phyloP scores from a whole-genome alignment of 2,113 vertebrate species.

The Channa argus region DNA sequence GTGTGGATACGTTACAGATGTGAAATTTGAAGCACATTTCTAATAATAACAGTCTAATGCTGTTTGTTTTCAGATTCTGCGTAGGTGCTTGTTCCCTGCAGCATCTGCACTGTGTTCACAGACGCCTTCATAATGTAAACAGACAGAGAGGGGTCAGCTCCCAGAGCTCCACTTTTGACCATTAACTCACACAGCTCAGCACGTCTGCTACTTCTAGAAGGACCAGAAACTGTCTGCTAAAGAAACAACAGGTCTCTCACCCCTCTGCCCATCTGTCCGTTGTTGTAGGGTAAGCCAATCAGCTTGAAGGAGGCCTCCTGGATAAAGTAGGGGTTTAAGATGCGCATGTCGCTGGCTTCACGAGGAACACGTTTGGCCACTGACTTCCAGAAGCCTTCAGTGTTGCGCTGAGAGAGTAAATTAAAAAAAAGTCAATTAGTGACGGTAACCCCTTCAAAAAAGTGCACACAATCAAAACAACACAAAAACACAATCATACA shows the following conservation, averaged over 20 bases:
- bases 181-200: slow-evolving; percentile 14
- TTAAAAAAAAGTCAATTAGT: neutral
- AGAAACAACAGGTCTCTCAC: slow-evolving; percentile 78
- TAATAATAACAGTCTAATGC: slow-evolving; percentile 17
- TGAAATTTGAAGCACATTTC: slow-evolving; percentile 16
- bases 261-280: slow-evolving; percentile 92
- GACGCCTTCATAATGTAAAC: slow-evolving; percentile 34
- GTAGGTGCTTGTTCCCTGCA: slow-evolving; percentile 12
- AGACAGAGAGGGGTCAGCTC: slow-evolving; percentile 26
- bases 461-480: too few relatives aligned
- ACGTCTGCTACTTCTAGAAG: neutral
- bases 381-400: slow-evolving; percentile 94
- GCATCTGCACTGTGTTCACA: slow-evolving; percentile 38
- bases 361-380: slow-evolving; percentile 90
- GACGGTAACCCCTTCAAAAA: too few relatives aligned
- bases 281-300: slow-evolving; percentile 93
- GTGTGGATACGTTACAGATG: slow-evolving; percentile 28
- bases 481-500: too few relatives aligned
- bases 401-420: slow-evolving; percentile 82
- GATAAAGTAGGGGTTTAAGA: slow-evolving; percentile 95
- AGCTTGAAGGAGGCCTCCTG: slow-evolving; percentile 94
- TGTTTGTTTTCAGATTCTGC: slow-evolving; percentile 33
- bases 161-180: slow-evolving; percentile 3
- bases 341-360: slow-evolving; percentile 90
- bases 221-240: neutral